Percentiles rank a stretch among this genome's conserved stretches.
Evolutionary conservation across 2,797 vertebrate species (phyloP).

Genomic region (Peromyscus attwateri): DNA sequence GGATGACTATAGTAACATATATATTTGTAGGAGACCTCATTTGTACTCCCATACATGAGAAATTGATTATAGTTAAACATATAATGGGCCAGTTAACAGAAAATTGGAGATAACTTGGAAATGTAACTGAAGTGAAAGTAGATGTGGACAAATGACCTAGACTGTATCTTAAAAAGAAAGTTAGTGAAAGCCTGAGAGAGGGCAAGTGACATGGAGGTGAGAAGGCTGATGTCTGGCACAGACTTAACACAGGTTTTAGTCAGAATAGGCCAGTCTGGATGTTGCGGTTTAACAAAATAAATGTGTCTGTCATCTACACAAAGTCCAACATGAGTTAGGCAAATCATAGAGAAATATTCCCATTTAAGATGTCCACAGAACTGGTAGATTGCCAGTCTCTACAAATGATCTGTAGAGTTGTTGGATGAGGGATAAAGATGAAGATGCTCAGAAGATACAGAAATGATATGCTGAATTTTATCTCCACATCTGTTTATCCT

Average conservation of each 20-base stretch:
- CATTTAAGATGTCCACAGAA: neutral
- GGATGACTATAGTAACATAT: neutral
- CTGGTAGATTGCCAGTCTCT: neutral
- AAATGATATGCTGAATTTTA: neutral
- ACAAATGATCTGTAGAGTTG: neutral
- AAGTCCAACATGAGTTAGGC: neutral
- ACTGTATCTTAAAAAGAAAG: neutral
- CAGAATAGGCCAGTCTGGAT: neutral
- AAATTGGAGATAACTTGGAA: constrained; percentile 26
- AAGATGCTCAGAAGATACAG: neutral
- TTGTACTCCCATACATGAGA: neutral
- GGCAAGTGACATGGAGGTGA: neutral
- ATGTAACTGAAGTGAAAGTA: neutral
- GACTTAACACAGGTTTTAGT: neutral
- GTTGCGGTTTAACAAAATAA: neutral
- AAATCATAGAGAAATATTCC: neutral
- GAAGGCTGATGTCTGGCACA: neutral
- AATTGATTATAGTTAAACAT: constrained; percentile 29
- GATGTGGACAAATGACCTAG: constrained; percentile 32
- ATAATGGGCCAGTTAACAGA: neutral
- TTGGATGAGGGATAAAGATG: neutral
- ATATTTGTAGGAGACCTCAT: neutral
- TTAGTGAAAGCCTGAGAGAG: neutral
- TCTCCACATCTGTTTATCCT: neutral
- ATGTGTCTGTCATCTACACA: neutral